Conservation (phyloP, 2,888 invertebrate genomes). For the Agrenia bidenticulata region DNA sequence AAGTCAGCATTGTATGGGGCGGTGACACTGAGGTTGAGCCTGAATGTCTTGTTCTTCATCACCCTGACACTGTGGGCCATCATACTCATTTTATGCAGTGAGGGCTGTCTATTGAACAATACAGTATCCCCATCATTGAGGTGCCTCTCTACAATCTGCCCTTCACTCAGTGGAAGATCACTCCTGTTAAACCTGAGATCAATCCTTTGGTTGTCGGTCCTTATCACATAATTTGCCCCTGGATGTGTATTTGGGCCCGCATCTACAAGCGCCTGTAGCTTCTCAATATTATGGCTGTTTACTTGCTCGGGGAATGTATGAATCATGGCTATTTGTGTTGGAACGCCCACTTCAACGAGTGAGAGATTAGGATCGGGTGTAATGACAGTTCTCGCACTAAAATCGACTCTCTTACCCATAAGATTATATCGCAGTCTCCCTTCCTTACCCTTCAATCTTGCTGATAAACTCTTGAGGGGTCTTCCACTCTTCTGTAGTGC, state of each 20-base stretch:
- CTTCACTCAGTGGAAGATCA: too few species aligned
- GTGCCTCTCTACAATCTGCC: slow-evolving; percentile 97
- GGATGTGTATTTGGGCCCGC: slow-evolving; percentile 98
- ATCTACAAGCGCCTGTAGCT: slow-evolving; percentile 90
- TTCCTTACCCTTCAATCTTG: slow-evolving; percentile 96
- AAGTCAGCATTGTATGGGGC: slow-evolving; percentile 99
- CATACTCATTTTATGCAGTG: slow-evolving; percentile 99
- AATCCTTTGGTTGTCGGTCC: slow-evolving; percentile 98
- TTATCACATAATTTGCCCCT: slow-evolving; percentile 97
- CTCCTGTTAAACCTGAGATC: slow-evolving; percentile 95
- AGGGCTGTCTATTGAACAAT: slow-evolving; percentile 99
- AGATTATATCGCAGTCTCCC: slow-evolving; percentile 98
- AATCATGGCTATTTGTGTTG: slow-evolving; percentile 96
- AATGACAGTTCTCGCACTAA: slow-evolving; percentile 97
- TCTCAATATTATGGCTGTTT: slow-evolving; percentile 98
- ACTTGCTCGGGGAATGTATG: slow-evolving; percentile 99
- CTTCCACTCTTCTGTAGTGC: slow-evolving; percentile 99
- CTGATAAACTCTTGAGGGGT: slow-evolving; percentile 95
- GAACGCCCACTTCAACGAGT: slow-evolving; percentile 91
- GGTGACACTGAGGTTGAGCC: slow-evolving; percentile 97
- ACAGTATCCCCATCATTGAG: slow-evolving; percentile 97
- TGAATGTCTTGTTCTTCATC: slow-evolving; percentile 98
- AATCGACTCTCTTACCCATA: slow-evolving; percentile 99
- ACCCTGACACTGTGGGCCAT: slow-evolving; percentile 99
- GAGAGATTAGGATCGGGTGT: slow-evolving; percentile 93